Base-by-base conservation (phyloP, 2,113 vertebrate species). In the Heterotis niloticus region DNA sequence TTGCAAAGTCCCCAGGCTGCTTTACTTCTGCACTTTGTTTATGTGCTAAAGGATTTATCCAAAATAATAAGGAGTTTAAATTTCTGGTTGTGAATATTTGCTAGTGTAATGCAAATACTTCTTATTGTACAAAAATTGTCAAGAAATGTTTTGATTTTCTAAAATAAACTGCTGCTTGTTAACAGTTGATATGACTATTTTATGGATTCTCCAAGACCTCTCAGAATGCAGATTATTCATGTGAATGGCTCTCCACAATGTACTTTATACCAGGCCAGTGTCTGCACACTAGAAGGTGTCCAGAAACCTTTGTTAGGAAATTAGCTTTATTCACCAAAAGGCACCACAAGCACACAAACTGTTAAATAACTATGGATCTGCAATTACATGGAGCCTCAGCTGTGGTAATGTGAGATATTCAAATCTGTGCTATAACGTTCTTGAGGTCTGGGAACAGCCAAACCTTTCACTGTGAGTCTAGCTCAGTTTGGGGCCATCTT, bases 31-130 rank as follows among this genome's bases (percentile, higher is more conserved):
- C n/a, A 26, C 34, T 79, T 51, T 76, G 52, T 76, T 76, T 62
- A 76, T 80, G 17, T 69, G 4, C 65, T 76, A 23, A 76, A 75
- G 52, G 18, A 76, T 76, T 76, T 76, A 67, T 20, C 57, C 18
- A 52, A 65, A 64, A 76, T 62, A 65, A 60, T 77, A 65, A 51
- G 60, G 16, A 52, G 18, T 65, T 77, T 77, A 77, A 51, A 60
- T 26, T 26, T 59, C 59, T 18, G 60, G 23, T 71, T 12, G 34
- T 72, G 17, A 28, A 62, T 78, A 23, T 12, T 34, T 59, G 64
- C 34, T 52, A 14, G 20, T 72, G 16, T 29, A 79, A 29, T 24
- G 18, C 52, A 54, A 73, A 73, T 73, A 23, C 29, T n/a, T 64
- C 51, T 64, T 24, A 76, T 52, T 62, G 70, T 20, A 65, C 56